These are phyloP conservation scores for Piscicola geometra DNA, from an alignment of 2,888 invertebrate species.

Conservation along the genomic window DNA sequence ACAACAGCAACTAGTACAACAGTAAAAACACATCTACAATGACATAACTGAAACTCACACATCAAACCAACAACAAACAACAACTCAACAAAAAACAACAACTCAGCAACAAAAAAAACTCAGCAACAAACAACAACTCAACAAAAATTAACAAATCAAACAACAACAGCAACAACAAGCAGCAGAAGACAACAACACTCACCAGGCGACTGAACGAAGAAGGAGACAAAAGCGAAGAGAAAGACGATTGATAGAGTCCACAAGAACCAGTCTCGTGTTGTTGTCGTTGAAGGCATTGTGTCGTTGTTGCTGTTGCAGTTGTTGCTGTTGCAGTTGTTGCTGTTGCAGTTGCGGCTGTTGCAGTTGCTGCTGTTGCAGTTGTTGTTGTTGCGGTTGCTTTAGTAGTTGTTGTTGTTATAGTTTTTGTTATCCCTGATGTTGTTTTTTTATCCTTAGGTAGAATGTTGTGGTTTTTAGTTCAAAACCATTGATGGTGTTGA, in stretches of 20 bases:
- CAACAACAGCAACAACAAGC: too few relatives aligned
- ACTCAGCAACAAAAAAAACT: too few relatives aligned
- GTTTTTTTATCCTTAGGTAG: not conserved
- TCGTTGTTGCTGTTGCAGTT: not conserved
- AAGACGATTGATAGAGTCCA: conserved; percentile 35
- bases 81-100: too few relatives aligned
- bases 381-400: not conserved
- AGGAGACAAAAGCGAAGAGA: conserved; percentile 21
- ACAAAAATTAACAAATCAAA: not conserved
- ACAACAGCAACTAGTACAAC: too few relatives aligned
- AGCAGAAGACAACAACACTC: not conserved
- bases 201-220: conserved; percentile 29
- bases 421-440: not conserved
- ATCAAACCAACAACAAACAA: too few relatives aligned
- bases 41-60: too few relatives aligned
- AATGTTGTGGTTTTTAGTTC: not conserved
- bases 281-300: conserved; percentile 14
- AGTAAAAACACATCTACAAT: too few relatives aligned
- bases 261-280: conserved; percentile 34
- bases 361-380: not conserved
- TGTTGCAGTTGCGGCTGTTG: not conserved
- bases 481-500: too few relatives aligned
- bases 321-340: not conserved
- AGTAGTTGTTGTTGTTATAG: not conserved
- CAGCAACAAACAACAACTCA: not conserved